A percentile compares a stretch with the other conserved stretches of the same genome.
These are phyloP conservation scores for Brevimyrus niger DNA, from an alignment of 2,113 vertebrate species.

Conservation along the genomic window DNA sequence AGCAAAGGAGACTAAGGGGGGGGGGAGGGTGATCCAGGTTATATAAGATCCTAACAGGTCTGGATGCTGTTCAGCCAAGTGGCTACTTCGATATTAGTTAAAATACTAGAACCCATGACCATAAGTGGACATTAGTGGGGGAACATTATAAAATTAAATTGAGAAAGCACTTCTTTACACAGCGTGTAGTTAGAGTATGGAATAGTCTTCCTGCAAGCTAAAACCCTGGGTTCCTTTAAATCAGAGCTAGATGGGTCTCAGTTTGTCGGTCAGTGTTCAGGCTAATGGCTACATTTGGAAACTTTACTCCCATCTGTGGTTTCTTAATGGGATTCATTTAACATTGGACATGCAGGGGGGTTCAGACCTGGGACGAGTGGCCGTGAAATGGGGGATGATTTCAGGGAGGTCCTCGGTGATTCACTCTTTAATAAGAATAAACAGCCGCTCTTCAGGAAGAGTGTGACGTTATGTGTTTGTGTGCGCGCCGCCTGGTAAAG, in stretches of 20 bases:
- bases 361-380: not conserved
- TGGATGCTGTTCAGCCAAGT: too few species aligned
- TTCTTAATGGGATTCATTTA: slow-evolving; percentile 12
- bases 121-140: too few species aligned
- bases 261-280: not conserved
- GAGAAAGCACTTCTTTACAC: too few species aligned
- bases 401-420: not conserved
- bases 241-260: not conserved
- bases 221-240: not conserved
- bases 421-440: not conserved
- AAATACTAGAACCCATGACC: too few species aligned
- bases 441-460: not conserved
- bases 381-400: not conserved
- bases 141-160: too few species aligned
- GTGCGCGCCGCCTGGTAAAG: not conserved
- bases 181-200: too few species aligned
- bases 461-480: not conserved
- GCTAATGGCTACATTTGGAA: not conserved
- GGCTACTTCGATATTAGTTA: too few species aligned
- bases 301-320: slow-evolving; percentile 11
- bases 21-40: too few species aligned
- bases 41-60: too few species aligned
- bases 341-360: not conserved
- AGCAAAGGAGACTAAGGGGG: too few species aligned
- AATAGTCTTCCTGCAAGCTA: too few species aligned